Percentiles rank a stretch among this genome's conserved stretches.
Evolutionary conservation across 2,797 vertebrate genomes (phyloP).

Genomic region (Danio jaintianensis): DNA sequence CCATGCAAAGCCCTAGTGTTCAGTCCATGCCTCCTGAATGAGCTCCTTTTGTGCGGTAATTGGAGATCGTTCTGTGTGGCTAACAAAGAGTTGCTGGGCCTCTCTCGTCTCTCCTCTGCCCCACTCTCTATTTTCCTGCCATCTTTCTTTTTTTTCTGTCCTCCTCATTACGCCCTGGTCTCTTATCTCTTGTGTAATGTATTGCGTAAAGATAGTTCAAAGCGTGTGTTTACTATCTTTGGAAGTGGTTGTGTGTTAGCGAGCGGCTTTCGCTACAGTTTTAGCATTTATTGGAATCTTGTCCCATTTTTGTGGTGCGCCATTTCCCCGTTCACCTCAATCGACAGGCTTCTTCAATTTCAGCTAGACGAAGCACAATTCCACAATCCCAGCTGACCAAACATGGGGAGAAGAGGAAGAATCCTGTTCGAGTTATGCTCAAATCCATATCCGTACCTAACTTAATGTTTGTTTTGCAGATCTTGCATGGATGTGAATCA

Average conservation of each 20-base stretch:
- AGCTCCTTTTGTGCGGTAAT: slow-evolving; percentile 89
- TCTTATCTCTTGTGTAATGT: slow-evolving; percentile 57
- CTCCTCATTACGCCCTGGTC: slow-evolving; percentile 53
- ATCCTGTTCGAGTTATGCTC: slow-evolving; percentile 47
- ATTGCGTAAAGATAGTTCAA: slow-evolving; percentile 50
- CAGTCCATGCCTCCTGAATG: slow-evolving; percentile 83
- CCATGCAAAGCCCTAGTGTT: slow-evolving; percentile 81
- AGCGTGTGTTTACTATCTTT: slow-evolving; percentile 28
- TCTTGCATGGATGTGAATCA: slow-evolving; percentile 32
- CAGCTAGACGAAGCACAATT: not conserved
- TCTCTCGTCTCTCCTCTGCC: slow-evolving; percentile 48
- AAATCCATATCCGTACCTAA: slow-evolving; percentile 9
- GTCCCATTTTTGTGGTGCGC: slow-evolving; percentile 20
- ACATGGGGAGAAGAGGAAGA: slow-evolving; percentile 42
- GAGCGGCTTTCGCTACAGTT: slow-evolving; percentile 16
- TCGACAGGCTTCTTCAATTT: slow-evolving; percentile 29
- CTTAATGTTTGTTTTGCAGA: slow-evolving; percentile 50
- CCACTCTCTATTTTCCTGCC: slow-evolving; percentile 51
- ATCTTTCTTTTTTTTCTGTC: slow-evolving; percentile 39
- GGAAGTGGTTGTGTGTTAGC: not conserved
- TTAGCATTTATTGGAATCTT: slow-evolving; percentile 49
- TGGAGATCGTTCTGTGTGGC: slow-evolving; percentile 82
- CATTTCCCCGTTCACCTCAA: not conserved
- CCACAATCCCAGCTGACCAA: slow-evolving; percentile 60
- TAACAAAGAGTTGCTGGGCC: slow-evolving; percentile 71